phyloP scores from a whole-genome alignment of 35 echinoderm and acorn worm species.

The Hemicentrotus pulcherrimus region DNA sequence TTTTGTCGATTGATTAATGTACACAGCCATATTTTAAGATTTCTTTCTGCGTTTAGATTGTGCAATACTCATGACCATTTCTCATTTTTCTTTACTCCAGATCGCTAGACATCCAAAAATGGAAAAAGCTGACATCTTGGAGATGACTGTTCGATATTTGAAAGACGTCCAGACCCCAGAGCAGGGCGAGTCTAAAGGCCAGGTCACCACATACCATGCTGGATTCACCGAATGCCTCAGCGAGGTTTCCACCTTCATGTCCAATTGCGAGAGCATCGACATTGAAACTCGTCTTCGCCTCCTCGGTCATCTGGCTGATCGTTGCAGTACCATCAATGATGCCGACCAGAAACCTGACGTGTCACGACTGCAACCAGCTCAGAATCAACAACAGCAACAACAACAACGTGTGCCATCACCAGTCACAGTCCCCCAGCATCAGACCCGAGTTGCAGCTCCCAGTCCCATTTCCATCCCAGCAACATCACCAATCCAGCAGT shows the following conservation, averaged over 20 bases:
- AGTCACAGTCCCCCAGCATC: neutral
- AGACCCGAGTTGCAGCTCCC: neutral
- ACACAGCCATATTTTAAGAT: neutral
- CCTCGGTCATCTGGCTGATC: conserved; percentile 70
- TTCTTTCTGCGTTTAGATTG: neutral
- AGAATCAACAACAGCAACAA: neutral
- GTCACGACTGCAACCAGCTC: neutral
- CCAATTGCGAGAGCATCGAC: conserved; percentile 71
- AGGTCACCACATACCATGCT: conserved; percentile 77
- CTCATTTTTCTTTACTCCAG: conserved; percentile 61
- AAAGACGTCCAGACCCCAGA: conserved; percentile 68
- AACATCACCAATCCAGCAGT: neutral
- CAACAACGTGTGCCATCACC: neutral
- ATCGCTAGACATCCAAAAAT: conserved; percentile 79
- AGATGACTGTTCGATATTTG: conserved; percentile 88
- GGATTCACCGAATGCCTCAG: conserved; percentile 89
- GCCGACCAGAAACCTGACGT: conserved; percentile 23
- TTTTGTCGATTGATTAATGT: too few relatives aligned
- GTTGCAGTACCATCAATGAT: conserved; percentile 57
- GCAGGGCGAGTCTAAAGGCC: neutral
- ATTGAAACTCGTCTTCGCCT: conserved; percentile 80
- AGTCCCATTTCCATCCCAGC: neutral
- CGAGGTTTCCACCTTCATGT: conserved; percentile 77
- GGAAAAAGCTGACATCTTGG: conserved; percentile 92
- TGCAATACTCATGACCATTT: conserved; percentile 34